A percentile compares a stretch with the other conserved stretches of the same genome.
These are phyloP conservation scores for Sebastiscus tertius DNA, from an alignment of 2,797 vertebrate genomes.

Conservation along the genomic window DNA sequence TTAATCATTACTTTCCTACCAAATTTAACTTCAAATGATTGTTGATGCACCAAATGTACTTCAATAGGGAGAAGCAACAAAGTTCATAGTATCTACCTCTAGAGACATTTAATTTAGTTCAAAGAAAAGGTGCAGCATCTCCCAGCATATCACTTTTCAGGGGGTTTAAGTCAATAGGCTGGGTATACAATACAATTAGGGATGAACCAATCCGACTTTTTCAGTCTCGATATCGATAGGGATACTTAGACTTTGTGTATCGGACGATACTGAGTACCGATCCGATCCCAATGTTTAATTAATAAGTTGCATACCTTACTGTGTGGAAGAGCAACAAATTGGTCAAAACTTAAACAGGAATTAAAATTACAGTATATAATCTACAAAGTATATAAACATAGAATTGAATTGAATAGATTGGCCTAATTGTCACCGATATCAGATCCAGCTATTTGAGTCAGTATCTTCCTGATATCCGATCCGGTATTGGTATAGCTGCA, in stretches of 20 bases:
- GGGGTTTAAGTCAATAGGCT: background rate
- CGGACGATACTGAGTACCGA: no score
- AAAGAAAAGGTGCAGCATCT: background rate
- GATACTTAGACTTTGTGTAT: fast-evolving
- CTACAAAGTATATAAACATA: background rate
- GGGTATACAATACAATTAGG: background rate
- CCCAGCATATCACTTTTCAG: background rate
- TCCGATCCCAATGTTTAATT: background rate
- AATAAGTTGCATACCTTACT: no score
- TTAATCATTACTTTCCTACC: background rate
- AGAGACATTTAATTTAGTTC: background rate
- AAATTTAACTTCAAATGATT: background rate
- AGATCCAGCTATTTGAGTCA: background rate
- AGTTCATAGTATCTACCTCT: background rate
- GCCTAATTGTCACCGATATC: background rate
- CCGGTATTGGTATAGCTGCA: background rate
- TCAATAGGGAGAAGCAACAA: background rate
- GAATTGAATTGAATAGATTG: background rate
- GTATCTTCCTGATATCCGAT: background rate
- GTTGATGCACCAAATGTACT: background rate
- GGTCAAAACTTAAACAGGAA: fast-evolving
- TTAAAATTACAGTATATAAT: background rate
- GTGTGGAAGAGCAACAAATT: background rate
- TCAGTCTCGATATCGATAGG: background rate
- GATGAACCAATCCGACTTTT: no score